Conservation (phyloP, 2,113 vertebrate species). For the Brienomyrus brachyistius region DNA sequence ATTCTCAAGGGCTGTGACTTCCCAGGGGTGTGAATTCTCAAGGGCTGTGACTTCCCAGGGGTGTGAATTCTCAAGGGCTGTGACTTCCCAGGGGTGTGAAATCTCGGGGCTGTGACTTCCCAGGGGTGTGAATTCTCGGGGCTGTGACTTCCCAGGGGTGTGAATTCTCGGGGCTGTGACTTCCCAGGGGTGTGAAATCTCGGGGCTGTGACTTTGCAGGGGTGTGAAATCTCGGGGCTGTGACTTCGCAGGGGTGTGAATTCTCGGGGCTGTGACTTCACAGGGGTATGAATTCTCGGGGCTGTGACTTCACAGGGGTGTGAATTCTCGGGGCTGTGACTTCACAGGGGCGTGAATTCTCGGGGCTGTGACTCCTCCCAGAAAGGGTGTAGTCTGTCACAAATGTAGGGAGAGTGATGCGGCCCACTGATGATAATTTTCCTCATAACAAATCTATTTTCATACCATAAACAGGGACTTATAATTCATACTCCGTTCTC, state of each 20-base stretch:
- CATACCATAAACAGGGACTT: neutral
- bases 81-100: neutral
- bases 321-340: neutral
- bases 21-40: neutral
- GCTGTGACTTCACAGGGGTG: neutral
- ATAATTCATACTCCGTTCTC: neutral
- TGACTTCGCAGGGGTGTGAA: too few relatives aligned
- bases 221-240: too few relatives aligned
- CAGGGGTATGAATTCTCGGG: neutral
- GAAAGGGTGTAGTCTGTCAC: neutral
- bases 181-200: neutral
- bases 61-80: neutral
- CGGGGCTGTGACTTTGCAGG: neutral
- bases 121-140: neutral
- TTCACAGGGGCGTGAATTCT: neutral
- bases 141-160: neutral
- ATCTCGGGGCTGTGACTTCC: neutral
- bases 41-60: neutral
- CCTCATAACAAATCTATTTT: neutral
- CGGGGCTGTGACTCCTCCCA: neutral
- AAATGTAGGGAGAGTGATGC: neutral
- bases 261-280: neutral
- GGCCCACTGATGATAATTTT: neutral
- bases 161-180: neutral
- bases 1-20: too few relatives aligned